A percentile compares a stretch with the other conserved stretches of the same genome.
Conservation (phyloP, 2,797 vertebrate genomes). For the Siniperca undulata region DNA sequence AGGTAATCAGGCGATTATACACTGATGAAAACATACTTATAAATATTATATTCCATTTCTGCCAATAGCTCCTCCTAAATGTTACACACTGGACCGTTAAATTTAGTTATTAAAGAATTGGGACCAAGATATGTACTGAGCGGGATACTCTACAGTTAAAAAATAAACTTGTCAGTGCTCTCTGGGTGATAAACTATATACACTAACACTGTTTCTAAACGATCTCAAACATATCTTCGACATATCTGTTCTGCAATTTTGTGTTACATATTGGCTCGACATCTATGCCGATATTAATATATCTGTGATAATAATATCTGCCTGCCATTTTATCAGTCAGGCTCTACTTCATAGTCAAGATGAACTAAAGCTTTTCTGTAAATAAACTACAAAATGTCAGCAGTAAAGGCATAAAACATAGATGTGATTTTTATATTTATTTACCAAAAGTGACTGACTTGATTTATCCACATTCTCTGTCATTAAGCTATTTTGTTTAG, state of each 20-base stretch:
- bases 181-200: not conserved
- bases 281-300: not conserved
- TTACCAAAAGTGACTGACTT: not conserved
- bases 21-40: too few relatives aligned
- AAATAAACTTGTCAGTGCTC: not conserved
- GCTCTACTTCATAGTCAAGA: not conserved
- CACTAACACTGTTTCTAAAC: conserved; percentile 4
- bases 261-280: not conserved
- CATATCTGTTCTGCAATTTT: not conserved
- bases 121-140: not conserved
- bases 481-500: not conserved
- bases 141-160: not conserved
- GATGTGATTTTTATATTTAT: not conserved
- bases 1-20: too few relatives aligned
- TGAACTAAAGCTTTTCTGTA: not conserved
- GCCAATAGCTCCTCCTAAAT: too few relatives aligned
- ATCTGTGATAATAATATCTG: not conserved
- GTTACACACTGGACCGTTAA: too few relatives aligned
- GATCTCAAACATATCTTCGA: not conserved
- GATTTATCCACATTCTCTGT: not conserved
- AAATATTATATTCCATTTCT: too few relatives aligned
- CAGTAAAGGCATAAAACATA: not conserved
- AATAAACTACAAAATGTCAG: not conserved
- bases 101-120: not conserved
- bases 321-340: not conserved